Percentiles rank a stretch among this genome's conserved stretches.
These are phyloP conservation scores for Smutsia temminckii DNA, from an alignment of 2,797 vertebrate genomes.

Conservation along the genomic window DNA sequence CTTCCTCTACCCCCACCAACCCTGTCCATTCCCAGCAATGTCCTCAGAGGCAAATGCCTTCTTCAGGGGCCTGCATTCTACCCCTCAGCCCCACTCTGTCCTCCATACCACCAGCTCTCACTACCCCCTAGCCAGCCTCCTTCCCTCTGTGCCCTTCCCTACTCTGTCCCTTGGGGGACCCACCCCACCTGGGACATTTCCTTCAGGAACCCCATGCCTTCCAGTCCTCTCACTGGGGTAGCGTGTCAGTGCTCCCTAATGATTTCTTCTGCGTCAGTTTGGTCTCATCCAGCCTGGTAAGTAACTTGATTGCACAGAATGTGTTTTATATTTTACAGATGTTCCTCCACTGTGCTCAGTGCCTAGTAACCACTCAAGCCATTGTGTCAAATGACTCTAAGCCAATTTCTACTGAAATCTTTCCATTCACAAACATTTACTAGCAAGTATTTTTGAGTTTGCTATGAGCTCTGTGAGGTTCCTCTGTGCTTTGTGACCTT, in stretches of 20 bases:
- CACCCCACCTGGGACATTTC: not conserved
- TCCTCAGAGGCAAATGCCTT: not conserved
- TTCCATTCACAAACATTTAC: not conserved
- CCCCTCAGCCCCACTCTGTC: too few relatives aligned
- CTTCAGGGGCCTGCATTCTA: not conserved
- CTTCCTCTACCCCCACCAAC: not conserved
- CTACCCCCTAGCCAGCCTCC: not conserved
- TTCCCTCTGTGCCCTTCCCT: too few relatives aligned
- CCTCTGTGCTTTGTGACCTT: not conserved
- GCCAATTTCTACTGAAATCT: not conserved
- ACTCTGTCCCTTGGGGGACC: too few relatives aligned
- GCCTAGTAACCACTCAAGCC: not conserved
- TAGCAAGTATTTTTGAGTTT: not conserved
- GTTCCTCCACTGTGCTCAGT: not conserved
- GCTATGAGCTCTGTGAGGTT: not conserved
- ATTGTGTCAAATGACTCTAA: not conserved
- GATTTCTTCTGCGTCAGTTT: not conserved
- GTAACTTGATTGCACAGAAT: not conserved
- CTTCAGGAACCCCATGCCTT: not conserved
- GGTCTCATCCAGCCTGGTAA: not conserved
- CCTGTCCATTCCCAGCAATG: not conserved
- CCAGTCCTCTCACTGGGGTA: not conserved
- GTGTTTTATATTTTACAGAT: not conserved
- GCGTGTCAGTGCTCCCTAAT: too few relatives aligned
- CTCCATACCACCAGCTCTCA: not conserved